Evolutionary conservation across 2,888 invertebrate genomes (phyloP), one percentile per base, ranked within the genome.

Genomic region (Eristalinus aeneus): DNA sequence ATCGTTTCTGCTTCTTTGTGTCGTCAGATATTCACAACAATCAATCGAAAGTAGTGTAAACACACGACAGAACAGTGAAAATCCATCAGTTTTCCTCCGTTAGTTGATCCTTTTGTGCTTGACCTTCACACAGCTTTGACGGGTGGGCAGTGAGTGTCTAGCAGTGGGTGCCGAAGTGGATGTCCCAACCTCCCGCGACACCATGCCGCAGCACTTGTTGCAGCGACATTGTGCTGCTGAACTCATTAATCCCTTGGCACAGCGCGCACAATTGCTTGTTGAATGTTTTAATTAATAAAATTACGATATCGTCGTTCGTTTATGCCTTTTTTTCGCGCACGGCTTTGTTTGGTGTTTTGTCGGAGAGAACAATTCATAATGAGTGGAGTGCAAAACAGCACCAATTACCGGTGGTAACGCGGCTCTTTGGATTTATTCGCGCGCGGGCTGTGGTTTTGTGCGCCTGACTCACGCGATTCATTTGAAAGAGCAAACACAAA

Each of bases 201-300:
- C 16, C 8, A 8, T 16, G 20, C 23, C n/a, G 9, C 20, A 10
- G 12, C 39, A 85, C 85, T 80, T 85, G 85, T 85, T 80, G 80
- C 85, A 58, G 72, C n/a, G n/a, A 75, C 72, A 63, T 36, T 32
- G 68, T 22, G 34, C 58, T 46, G 27, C 27, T 27, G 46, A 46
- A 16, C 46, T 46, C 67, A 46, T 71, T 75, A 79, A 74, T 71
- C 34, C 32, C 34, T 64, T 73, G 63, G 4, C 12, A 27, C 27
- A 58, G 20, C 65, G 34, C 39, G 12, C 67, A 68, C 54, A 73
- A 72, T 76, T 79, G 56, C 72, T 72, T 64, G 76, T 80, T 85
- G 80, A 79, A 75, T 76, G 69, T 46, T 80, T 83, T 71, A 85
- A 80, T 85, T 73, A 73, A 72, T 56, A 54, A 60, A 71, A 61